Conservation (phyloP, 2,113 vertebrate genomes). For the Synodontis membranacea region DNA sequence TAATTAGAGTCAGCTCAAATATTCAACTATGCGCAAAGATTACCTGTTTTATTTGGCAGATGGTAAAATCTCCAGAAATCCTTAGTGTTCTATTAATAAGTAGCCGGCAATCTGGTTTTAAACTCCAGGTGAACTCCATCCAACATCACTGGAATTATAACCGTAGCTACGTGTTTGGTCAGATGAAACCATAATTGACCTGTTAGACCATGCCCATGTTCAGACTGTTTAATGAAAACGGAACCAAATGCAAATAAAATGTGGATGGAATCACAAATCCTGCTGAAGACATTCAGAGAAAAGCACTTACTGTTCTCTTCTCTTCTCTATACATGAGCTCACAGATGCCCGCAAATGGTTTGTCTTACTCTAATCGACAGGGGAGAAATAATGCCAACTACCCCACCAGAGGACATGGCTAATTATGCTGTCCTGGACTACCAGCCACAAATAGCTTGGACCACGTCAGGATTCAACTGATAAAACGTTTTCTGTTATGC, state of each 20-base stretch:
- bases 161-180: not conserved
- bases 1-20: constrained; percentile 17
- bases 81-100: constrained; percentile 5
- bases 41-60: constrained; percentile 1
- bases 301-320: not conserved
- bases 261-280: not conserved
- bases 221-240: not conserved
- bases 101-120: constrained; percentile 1
- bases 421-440: not conserved
- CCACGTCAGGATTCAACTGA: not conserved
- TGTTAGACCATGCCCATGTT: not conserved
- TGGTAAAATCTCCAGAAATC: constrained; percentile 10
- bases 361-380: not conserved
- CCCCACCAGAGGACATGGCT: not conserved
- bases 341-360: not conserved
- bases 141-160: not conserved
- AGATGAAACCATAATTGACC: not conserved
- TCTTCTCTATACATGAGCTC: not conserved
- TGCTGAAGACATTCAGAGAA: not conserved
- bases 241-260: not conserved
- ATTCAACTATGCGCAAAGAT: not conserved
- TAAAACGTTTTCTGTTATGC: not conserved
- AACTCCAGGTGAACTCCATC: not conserved
- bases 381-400: not conserved
- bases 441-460: not conserved